These are phyloP conservation scores for Ornithoptera alexandrae DNA, from an alignment of 2,888 invertebrate species.

Conservation along the genomic window DNA sequence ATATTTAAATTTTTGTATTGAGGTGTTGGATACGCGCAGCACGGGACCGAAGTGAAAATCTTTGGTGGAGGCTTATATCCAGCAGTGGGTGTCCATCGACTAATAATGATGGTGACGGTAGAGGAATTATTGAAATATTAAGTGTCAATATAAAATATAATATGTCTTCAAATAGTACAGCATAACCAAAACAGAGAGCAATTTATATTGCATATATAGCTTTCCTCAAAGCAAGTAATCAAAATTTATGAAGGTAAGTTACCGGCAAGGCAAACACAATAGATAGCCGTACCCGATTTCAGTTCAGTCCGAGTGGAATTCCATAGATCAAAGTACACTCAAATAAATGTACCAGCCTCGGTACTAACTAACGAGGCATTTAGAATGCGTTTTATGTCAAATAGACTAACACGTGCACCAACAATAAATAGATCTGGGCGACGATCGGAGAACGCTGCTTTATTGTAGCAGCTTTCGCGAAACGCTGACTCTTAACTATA, in stretches of 20 bases:
- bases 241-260: constrained; percentile 23
- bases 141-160: too few relatives aligned
- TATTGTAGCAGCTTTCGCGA: constrained; percentile 6
- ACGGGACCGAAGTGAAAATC: too few relatives aligned
- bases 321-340: constrained; percentile 54
- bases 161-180: too few relatives aligned
- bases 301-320: constrained; percentile 25
- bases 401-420: constrained; percentile 68
- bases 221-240: neutral
- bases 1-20: too few relatives aligned
- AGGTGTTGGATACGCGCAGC: too few relatives aligned
- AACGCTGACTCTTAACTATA: neutral
- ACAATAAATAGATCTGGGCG: constrained; percentile 72
- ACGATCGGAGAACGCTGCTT: constrained; percentile 32
- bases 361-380: constrained; percentile 61
- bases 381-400: constrained; percentile 71
- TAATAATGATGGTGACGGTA: too few relatives aligned
- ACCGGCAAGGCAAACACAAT: constrained; percentile 18
- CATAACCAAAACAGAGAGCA: too few relatives aligned
- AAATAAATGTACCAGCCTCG: constrained; percentile 51
- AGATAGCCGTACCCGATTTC: constrained; percentile 21
- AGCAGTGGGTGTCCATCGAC: too few relatives aligned
- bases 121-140: too few relatives aligned
- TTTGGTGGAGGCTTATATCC: too few relatives aligned
- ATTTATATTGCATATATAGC: neutral